Conservation (phyloP, 2,797 vertebrate species). For the Muraenolepis orangiensis region DNA sequence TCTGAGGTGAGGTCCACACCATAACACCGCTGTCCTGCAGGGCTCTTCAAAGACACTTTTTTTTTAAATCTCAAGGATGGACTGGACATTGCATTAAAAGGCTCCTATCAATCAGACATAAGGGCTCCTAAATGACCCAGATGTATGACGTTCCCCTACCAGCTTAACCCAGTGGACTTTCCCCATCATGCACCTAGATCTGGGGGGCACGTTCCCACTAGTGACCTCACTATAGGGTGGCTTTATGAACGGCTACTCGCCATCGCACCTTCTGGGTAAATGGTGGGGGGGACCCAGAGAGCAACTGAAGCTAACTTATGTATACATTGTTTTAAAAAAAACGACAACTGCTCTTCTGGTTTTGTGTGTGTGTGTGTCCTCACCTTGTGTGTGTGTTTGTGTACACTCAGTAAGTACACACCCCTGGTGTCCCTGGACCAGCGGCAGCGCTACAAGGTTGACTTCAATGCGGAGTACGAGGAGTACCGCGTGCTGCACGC, state of each 20-base stretch:
- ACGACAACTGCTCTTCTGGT: not conserved
- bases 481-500: slow-evolving; percentile 83
- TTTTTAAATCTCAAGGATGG: too few relatives aligned
- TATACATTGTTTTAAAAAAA: not conserved
- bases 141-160: too few relatives aligned
- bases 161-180: not conserved
- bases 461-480: slow-evolving; percentile 88
- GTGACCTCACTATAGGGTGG: not conserved
- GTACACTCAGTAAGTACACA: slow-evolving; percentile 87
- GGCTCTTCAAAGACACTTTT: not conserved
- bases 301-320: not conserved
- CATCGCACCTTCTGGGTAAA: not conserved
- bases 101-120: too few relatives aligned
- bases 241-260: not conserved
- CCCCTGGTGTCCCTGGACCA: slow-evolving; percentile 81
- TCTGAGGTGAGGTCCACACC: slow-evolving; percentile 73
- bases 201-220: not conserved
- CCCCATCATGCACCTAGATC: not conserved
- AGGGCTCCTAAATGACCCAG: too few relatives aligned
- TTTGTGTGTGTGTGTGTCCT: not conserved
- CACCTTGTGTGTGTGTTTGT: slow-evolving; percentile 1
- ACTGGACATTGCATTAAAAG: too few relatives aligned
- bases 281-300: not conserved
- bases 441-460: slow-evolving; percentile 83
- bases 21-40: not conserved